Evolutionary conservation across 2,888 invertebrate species (phyloP).

Genomic region (Gari tellinella): DNA sequence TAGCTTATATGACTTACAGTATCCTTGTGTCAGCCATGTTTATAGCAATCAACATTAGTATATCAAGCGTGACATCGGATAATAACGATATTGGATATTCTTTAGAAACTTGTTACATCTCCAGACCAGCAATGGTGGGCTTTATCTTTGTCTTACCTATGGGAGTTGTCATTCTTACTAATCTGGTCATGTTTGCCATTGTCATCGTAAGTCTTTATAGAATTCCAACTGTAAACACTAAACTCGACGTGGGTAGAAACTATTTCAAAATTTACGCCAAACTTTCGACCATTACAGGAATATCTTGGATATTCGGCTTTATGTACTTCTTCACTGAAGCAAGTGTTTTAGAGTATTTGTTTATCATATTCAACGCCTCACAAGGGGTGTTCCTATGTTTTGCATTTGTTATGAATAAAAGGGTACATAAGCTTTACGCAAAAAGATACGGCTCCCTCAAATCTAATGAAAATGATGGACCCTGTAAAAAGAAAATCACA

Average conservation of each 20-base stretch:
- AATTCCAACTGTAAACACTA: slow-evolving; percentile 13
- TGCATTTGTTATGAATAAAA: slow-evolving; percentile 40
- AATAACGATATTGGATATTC: slow-evolving; percentile 36
- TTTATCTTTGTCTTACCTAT: slow-evolving; percentile 39
- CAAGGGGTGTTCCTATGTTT: slow-evolving; percentile 49
- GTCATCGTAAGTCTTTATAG: slow-evolving; percentile 35
- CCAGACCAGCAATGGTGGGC: slow-evolving; percentile 28
- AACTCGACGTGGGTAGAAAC: slow-evolving; percentile 23
- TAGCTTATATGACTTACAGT: slow-evolving; percentile 29
- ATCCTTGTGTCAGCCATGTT: slow-evolving; percentile 9
- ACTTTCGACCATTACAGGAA: slow-evolving; percentile 46
- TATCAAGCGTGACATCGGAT: neutral
- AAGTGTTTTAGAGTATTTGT: slow-evolving; percentile 37
- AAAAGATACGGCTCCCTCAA: no score
- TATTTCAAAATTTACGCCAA: slow-evolving; percentile 44
- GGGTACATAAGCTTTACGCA: slow-evolving; percentile 27
- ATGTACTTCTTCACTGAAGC: slow-evolving; percentile 22
- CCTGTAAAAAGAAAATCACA: no score
- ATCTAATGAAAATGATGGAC: no score
- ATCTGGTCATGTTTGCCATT: slow-evolving; percentile 25
- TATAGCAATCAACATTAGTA: slow-evolving; percentile 26
- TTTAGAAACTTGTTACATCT: slow-evolving; percentile 34
- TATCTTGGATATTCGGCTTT: slow-evolving; percentile 49
- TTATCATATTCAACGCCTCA: slow-evolving; percentile 42
- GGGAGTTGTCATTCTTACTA: slow-evolving; percentile 20